phyloP scores from a whole-genome alignment of 2,113 vertebrate genomes.

The Sphaerodactylus townsendi region DNA sequence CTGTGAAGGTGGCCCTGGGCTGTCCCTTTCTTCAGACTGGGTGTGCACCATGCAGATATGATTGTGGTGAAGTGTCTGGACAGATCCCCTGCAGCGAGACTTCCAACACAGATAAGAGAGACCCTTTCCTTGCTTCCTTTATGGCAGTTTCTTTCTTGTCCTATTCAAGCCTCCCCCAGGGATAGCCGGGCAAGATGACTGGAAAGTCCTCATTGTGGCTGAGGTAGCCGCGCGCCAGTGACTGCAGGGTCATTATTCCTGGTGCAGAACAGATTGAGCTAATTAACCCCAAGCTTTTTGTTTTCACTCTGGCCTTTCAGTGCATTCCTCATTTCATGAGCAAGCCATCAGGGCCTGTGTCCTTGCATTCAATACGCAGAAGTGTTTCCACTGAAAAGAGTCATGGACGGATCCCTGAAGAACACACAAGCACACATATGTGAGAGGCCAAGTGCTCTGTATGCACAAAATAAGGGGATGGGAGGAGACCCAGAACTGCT shows the following conservation, averaged over 20 bases:
- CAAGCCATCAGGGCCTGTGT: constrained; percentile 9
- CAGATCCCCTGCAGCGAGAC: neutral
- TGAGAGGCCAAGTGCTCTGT: no score
- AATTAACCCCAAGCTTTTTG: neutral
- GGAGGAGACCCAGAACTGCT: no score
- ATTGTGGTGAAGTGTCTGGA: neutral
- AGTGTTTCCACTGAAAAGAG: neutral
- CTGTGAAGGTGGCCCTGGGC: neutral
- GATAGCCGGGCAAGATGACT: neutral
- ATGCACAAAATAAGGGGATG: neutral
- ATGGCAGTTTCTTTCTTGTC: neutral
- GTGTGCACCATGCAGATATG: neutral
- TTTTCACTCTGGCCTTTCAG: neutral
- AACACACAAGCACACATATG: no score
- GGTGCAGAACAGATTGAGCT: neutral
- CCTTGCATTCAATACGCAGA: neutral
- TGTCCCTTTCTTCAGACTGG: neutral
- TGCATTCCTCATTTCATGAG: neutral
- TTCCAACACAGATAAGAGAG: neutral
- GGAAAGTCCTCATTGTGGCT: neutral
- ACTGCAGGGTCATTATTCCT: fast-evolving
- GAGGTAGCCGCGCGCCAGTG: neutral
- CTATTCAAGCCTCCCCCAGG: neutral
- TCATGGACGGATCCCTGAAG: neutral
- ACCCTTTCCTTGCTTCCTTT: neutral